phyloP scores from a whole-genome alignment of 1,140 invertebrate genomes.

The Tetramorium simillimum region DNA sequence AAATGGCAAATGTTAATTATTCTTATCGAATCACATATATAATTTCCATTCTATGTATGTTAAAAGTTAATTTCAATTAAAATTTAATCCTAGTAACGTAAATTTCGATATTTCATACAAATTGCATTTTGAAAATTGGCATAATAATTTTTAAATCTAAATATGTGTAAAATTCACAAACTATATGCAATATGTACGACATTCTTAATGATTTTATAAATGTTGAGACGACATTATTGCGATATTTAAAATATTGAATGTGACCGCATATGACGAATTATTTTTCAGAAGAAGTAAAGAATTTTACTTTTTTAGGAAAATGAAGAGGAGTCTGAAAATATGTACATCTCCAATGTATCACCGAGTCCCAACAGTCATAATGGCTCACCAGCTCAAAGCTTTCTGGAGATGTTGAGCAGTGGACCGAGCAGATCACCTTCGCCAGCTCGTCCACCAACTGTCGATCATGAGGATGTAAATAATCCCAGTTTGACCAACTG shows the following conservation, averaged over 20 bases:
- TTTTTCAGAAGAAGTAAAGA: not conserved
- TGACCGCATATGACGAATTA: not conserved
- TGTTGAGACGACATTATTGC: too few species aligned
- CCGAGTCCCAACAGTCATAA: conserved; percentile 69
- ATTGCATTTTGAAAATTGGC: not conserved
- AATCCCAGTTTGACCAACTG: conserved; percentile 83
- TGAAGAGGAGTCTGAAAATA: conserved; percentile 81
- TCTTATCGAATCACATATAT: not conserved
- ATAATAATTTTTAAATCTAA: conserved; percentile 13
- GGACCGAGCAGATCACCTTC: conserved; percentile 83
- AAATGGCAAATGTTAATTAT: not conserved
- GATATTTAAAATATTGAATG: too few species aligned
- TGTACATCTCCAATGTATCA: conserved; percentile 74
- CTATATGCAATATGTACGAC: not conserved
- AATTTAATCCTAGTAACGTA: not conserved
- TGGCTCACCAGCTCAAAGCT: conserved; percentile 78
- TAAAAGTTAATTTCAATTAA: conserved; percentile 4
- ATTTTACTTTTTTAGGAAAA: conserved; percentile 77
- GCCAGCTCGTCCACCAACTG: conserved; percentile 79
- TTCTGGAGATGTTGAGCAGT: conserved; percentile 83
- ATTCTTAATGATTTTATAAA: not conserved
- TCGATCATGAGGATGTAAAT: conserved; percentile 80
- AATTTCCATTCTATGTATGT: not conserved
- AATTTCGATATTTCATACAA: not conserved
- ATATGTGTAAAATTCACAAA: not conserved